phyloP scores from a whole-genome alignment of 2,113 vertebrate species.

The Ammodytes dubius region DNA sequence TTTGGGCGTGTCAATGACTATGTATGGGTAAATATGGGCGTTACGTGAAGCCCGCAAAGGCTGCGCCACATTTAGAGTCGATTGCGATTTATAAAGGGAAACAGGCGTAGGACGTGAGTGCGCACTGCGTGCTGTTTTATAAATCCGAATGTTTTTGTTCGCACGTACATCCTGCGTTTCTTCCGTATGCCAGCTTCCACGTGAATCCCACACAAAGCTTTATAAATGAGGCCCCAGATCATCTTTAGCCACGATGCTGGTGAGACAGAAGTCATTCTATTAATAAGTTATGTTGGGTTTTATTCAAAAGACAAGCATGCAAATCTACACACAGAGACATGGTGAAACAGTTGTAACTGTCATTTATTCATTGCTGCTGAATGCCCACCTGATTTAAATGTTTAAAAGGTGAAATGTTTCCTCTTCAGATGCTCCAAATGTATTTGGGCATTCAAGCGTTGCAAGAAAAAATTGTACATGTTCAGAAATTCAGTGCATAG shows the following conservation, averaged over 20 bases:
- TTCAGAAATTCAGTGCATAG: conserved; percentile 44
- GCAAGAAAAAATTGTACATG: conserved; percentile 16
- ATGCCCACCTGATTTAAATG: conserved; percentile 48
- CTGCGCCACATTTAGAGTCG: too few species aligned
- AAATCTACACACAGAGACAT: conserved; percentile 13
- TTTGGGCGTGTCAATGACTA: too few species aligned
- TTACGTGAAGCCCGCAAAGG: too few species aligned
- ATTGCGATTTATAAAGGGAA: too few species aligned
- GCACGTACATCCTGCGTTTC: too few species aligned
- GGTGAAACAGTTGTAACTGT: conserved; percentile 33
- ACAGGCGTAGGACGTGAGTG: too few species aligned
- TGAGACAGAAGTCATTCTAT: conserved; percentile 38
- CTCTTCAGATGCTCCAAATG: conserved; percentile 61
- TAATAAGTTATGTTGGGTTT: conserved; percentile 41
- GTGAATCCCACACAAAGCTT: background rate
- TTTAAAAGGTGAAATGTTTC: conserved; percentile 66
- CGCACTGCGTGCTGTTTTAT: too few species aligned
- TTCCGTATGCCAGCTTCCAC: background rate
- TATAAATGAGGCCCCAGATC: background rate
- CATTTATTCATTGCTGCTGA: conserved; percentile 21
- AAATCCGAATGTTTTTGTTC: too few species aligned
- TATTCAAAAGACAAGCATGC: conserved; percentile 46
- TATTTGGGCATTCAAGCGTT: conserved; percentile 62
- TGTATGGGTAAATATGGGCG: too few species aligned
- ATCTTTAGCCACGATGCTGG: conserved; percentile 1